phyloP scores from a whole-genome alignment of 2,113 vertebrate species.

The Hymenochirus boettgeri region DNA sequence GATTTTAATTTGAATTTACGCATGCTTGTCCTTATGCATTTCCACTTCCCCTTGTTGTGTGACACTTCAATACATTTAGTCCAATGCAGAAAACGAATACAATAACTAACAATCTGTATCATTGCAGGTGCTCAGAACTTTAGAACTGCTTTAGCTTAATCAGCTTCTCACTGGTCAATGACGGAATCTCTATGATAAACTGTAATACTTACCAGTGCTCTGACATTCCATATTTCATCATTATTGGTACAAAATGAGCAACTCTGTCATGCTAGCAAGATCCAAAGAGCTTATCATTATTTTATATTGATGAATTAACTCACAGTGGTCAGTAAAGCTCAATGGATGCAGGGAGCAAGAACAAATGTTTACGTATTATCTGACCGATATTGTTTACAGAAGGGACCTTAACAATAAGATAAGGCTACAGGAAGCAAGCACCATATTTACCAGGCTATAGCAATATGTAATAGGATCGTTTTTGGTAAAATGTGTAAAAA shows the following conservation, averaged over 20 bases:
- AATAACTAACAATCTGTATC: not conserved
- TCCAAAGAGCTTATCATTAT: not conserved
- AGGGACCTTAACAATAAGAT: no score
- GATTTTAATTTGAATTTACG: no score
- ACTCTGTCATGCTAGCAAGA: constrained; percentile 6
- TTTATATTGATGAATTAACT: constrained; percentile 17
- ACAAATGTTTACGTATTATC: not conserved
- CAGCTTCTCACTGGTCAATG: not conserved
- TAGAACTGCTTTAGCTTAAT: not conserved
- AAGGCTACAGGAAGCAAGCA: no score
- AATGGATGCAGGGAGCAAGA: not conserved
- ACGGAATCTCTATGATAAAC: not conserved
- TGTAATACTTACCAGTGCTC: not conserved
- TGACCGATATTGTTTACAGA: not conserved
- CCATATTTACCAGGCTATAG: no score
- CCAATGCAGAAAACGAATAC: no score
- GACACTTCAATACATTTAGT: no score
- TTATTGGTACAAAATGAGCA: constrained; percentile 19
- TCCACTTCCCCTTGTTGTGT: no score
- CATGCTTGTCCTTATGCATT: no score
- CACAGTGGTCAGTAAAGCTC: not conserved
- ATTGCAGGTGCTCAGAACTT: not conserved
- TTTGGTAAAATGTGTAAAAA: no score
- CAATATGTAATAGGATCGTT: no score
- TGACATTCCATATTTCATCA: constrained; percentile 27